Conservation (phyloP, 2,888 invertebrate species). For the Pyrocoelia pectoralis region DNA sequence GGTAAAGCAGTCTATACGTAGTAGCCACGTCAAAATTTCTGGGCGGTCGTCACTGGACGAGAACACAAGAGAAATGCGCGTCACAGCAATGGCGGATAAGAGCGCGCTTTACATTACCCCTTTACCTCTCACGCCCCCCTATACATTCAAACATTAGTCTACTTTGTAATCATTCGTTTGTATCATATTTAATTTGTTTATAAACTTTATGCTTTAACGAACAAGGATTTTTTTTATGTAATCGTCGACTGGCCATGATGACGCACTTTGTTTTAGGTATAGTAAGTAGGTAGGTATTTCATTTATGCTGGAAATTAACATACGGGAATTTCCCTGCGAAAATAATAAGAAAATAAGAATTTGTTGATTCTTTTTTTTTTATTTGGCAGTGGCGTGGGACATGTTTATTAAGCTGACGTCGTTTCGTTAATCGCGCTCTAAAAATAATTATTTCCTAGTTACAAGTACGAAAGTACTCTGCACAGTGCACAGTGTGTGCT, state of each 20-base stretch:
- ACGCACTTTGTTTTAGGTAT: neutral
- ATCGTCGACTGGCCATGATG: neutral
- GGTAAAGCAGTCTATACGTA: conserved; percentile 93
- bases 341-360: too few relatives aligned
- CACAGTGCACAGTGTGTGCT: too few relatives aligned
- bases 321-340: too few relatives aligned
- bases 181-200: conserved; percentile 6
- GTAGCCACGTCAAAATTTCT: conserved; percentile 90
- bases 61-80: conserved; percentile 78
- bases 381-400: too few relatives aligned
- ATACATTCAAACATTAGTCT: neutral
- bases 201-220: conserved; percentile 20
- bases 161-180: conserved; percentile 4
- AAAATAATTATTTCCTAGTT: too few relatives aligned
- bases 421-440: too few relatives aligned
- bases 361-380: too few relatives aligned
- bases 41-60: conserved; percentile 84
- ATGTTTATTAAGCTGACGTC: too few relatives aligned
- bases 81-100: conserved; percentile 73
- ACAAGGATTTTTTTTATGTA: neutral
- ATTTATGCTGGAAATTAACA: too few relatives aligned
- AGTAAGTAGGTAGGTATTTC: too few relatives aligned
- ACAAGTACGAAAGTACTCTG: too few relatives aligned
- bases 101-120: conserved; percentile 34
- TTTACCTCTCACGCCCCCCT: conserved; percentile 12